Evolutionary conservation across 2,888 invertebrate genomes (phyloP), one percentile per base, ranked within the genome.

Genomic region (Polymixis flavicincta): DNA sequence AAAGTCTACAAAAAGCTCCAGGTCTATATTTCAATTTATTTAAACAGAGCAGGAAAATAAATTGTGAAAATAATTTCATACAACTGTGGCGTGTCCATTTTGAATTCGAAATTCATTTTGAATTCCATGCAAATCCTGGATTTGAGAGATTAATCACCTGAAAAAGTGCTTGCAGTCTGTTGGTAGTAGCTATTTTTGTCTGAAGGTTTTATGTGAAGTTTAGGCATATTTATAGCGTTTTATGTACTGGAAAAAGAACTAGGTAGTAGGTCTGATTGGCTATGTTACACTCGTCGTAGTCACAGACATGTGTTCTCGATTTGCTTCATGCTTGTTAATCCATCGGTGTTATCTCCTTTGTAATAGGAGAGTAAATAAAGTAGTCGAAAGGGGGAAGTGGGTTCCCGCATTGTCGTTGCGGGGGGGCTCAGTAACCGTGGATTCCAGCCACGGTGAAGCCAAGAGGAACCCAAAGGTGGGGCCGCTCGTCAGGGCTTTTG

Each of bases 121-220:
- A 54, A 70, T 69, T 54, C 22, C 14, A n/a, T 32, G 22, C 25
- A 17, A 80, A 80, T 55, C 68, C 14, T 37, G 55, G 65, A 75
- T 75, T 74, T 66, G 13, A 17, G 52, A 69, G 69, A 75, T 66
- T 52, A 66, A 74, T 69, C 28, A 48, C 55, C 50, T 80, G 64
- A 48, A 45, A 80, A 54, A 22, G 13, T 64, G 37, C n/a, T 6
- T 45, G 5, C 25, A 0, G 14, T 32, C 2, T 32, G 42, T 54
- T 37, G 1, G 6, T 50, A 25, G 11, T 1, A 6, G 28, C n/a
- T 37, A 65, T 45, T 52, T 78, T 60, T 28, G 22, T 19, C 45
- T 37, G 17, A 32, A 13, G 2, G 28, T 48, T 59, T 32, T 76
- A 5, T 42, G 42, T 57, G 2, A 11, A 17, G 17, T 60, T 32